Percentiles rank a stretch among this genome's conserved stretches.
phyloP scores from a whole-genome alignment of 2,113 vertebrate species.

The Heptranchias perlo region DNA sequence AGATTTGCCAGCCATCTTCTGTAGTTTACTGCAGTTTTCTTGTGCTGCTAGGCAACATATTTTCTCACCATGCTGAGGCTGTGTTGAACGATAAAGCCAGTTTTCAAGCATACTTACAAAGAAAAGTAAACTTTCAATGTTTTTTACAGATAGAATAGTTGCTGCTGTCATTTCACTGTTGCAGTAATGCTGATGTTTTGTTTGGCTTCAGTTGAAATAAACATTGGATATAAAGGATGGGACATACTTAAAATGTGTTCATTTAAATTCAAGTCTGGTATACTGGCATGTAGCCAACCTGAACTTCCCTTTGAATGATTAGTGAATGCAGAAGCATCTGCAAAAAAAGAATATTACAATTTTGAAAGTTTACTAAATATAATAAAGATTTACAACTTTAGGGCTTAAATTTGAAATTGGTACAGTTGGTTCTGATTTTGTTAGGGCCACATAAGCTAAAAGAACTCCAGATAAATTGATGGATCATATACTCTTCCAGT shows the following conservation, averaged over 20 bases:
- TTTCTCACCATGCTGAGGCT: conserved; percentile 8
- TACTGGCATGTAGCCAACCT: neutral
- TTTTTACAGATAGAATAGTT: neutral
- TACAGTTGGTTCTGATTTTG: neutral
- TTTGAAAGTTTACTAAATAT: neutral
- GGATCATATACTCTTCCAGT: neutral
- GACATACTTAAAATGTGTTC: neutral
- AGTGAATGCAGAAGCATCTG: neutral
- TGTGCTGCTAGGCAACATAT: conserved; percentile 18
- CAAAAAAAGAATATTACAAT: neutral
- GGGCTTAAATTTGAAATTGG: neutral
- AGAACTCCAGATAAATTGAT: neutral
- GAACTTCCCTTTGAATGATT: neutral
- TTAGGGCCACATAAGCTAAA: neutral
- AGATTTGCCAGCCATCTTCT: neutral
- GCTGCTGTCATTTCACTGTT: neutral
- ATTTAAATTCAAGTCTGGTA: conserved; percentile 32
- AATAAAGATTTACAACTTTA: neutral
- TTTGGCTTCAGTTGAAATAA: neutral
- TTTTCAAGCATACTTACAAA: neutral
- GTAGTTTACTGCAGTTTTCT: neutral
- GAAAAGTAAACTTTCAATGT: neutral
- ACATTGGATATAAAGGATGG: neutral
- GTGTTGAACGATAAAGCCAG: neutral
- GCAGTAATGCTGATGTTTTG: neutral